Conservation (phyloP, 1,140 invertebrate species). For the Thaumatotibia leucotreta region DNA sequence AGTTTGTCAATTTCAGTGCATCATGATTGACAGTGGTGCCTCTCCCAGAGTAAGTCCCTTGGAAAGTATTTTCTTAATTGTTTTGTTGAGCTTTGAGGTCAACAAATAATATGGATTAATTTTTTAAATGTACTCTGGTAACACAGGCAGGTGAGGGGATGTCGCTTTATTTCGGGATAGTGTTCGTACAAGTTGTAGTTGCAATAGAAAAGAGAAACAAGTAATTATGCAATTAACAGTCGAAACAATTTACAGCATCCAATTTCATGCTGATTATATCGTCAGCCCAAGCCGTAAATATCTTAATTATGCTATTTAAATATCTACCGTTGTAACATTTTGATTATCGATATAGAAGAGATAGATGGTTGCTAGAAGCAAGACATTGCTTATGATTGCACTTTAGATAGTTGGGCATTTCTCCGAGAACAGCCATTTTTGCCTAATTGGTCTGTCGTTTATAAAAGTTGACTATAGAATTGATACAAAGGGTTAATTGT, state of each 20-base stretch:
- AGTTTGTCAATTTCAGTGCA: not conserved
- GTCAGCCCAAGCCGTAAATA: not conserved
- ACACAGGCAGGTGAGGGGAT: constrained; percentile 43
- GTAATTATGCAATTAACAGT: constrained; percentile 18
- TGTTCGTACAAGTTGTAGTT: not conserved
- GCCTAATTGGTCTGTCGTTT: no score
- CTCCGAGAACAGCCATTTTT: no score
- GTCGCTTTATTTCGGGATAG: constrained; percentile 15
- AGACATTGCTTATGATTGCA: no score
- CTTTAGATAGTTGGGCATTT: no score
- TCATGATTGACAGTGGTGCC: not conserved
- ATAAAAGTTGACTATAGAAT: no score
- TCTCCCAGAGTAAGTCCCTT: not conserved
- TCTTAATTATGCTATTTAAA: not conserved
- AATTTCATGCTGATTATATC: not conserved
- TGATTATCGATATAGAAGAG: not conserved
- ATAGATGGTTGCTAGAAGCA: no score
- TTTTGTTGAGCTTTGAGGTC: no score
- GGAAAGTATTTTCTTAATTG: no score
- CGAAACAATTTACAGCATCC: constrained; percentile 4
- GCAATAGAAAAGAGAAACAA: not conserved
- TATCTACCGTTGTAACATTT: not conserved
- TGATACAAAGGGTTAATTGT: no score
- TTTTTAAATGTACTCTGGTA: not conserved
- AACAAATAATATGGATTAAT: no score